Base-by-base conservation (phyloP, 1,140 invertebrate species). In the Drosophila pachea region DNA sequence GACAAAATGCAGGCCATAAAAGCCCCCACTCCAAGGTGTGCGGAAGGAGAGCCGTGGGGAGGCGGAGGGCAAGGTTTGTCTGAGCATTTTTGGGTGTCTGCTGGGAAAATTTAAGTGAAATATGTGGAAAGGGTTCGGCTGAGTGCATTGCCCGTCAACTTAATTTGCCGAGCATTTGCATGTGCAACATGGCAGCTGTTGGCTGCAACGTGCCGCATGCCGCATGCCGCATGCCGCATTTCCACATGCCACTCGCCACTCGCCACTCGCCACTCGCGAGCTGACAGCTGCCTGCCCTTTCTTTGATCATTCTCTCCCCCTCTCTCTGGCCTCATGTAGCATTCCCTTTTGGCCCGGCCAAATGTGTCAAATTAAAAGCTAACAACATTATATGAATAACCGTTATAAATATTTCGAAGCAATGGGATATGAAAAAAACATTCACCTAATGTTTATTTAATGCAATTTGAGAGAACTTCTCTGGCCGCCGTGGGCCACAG, bases 101-200 rank as follows among this genome's bases (percentile, higher is more conserved):
- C 12, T 33, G 31, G n/a, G 12, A n/a, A 33, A 22, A 50, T 45
- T 60, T 53, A 36, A 52, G 48, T 67, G 56, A 60, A 67, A 67
- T 53, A 52, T 67, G 48, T 55, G 48, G 55, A 38, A 45, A 38
- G 22, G 22, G 22, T 12, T 59, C 16, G 48, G 43, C 47, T 59
- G 33, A 67, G 55, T 47, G 14, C 55, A 60, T 36, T 52, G 55
- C 55, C 63, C 58, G 48, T 22, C 45, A 56, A 35, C 60, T 52
- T 69, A 55, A 16, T 43, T 35, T 48, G 16, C 14, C 31, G 38
- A 8, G 42, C 47, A 63, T 68, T 68, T 66, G 31, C 54, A 70
- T 66, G 47, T 59, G 55, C 33, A 54, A 70, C 35, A 8, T 38
- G 38, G 8, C 35, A 55, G 16, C 8, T 50, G 35, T 2, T 63